These are phyloP conservation scores for Aporophyla lueneburgensis DNA, from an alignment of 2,888 invertebrate species.

Conservation along the genomic window DNA sequence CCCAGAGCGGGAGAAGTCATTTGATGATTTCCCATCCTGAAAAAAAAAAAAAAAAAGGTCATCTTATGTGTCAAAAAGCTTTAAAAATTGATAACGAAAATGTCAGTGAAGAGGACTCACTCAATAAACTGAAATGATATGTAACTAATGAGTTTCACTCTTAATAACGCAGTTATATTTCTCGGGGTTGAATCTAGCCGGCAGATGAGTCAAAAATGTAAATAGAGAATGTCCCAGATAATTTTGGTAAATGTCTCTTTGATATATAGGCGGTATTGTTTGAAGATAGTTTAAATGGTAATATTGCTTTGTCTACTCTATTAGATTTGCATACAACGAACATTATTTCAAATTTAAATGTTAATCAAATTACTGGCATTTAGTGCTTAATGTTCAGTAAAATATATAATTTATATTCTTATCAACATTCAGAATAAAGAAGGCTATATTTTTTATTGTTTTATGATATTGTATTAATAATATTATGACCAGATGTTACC, in stretches of 20 bases:
- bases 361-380: conserved; percentile 67
- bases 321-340: conserved; percentile 65
- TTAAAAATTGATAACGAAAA: conserved; percentile 11
- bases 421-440: conserved; percentile 38
- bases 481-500: not conserved
- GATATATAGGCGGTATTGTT: conserved; percentile 67
- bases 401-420: conserved; percentile 51
- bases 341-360: conserved; percentile 68
- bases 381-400: conserved; percentile 60
- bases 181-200: not conserved
- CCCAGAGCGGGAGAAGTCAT: too few relatives aligned
- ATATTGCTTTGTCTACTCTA: conserved; percentile 67
- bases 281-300: conserved; percentile 68
- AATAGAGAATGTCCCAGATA: conserved; percentile 52
- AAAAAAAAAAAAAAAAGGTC: too few relatives aligned
- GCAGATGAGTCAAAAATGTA: conserved; percentile 50
- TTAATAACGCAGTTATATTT: conserved; percentile 17
- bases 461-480: conserved; percentile 5
- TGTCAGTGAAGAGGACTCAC: not conserved
- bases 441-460: conserved; percentile 11
- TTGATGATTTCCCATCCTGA: too few relatives aligned
- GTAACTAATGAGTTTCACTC: conserved; percentile 10
- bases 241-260: conserved; percentile 62
- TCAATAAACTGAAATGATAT: conserved; percentile 1
- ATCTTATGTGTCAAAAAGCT: conserved; percentile 12